phyloP scores from a whole-genome alignment of 2,797 vertebrate species.

The Galago senegalensis region DNA sequence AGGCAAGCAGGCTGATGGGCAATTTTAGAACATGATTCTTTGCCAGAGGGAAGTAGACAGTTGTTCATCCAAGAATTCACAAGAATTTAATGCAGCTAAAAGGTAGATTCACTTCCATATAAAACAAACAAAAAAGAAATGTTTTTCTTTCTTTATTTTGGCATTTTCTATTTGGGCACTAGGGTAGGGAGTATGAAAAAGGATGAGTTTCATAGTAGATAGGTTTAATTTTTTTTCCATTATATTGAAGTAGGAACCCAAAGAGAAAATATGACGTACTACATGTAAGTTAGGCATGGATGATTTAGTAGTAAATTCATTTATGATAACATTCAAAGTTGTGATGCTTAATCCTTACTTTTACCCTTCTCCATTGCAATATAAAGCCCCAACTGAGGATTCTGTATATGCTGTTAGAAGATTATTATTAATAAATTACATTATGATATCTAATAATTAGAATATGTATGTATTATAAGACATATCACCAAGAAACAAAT shows the following conservation, averaged over 20 bases:
- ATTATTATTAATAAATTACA: slow-evolving; percentile 13
- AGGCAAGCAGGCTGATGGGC: not conserved
- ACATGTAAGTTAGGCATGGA: slow-evolving; percentile 18
- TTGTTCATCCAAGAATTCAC: slow-evolving; percentile 79
- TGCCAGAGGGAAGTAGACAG: slow-evolving; percentile 75
- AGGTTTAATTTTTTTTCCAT: not conserved
- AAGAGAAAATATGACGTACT: not conserved
- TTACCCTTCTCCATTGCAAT: not conserved
- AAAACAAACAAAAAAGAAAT: not conserved
- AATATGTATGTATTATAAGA: not conserved
- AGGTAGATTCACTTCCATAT: slow-evolving; percentile 80
- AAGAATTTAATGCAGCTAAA: slow-evolving; percentile 83
- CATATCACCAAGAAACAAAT: not conserved
- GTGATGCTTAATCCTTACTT: slow-evolving; percentile 17
- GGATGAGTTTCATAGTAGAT: not conserved
- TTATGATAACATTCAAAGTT: slow-evolving; percentile 13
- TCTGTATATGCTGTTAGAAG: not conserved
- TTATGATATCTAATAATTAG: slow-evolving; percentile 42
- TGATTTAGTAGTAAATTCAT: not conserved
- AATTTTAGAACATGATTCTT: slow-evolving; percentile 36
- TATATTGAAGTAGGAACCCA: not conserved
- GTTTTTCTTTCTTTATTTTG: not conserved
- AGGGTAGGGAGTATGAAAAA: not conserved
- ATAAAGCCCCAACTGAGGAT: not conserved
- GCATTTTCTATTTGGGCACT: not conserved